Percentiles rank a stretch among this genome's conserved stretches.
phyloP scores from a whole-genome alignment of 2,888 invertebrate genomes.

The Epinotia nisella region DNA sequence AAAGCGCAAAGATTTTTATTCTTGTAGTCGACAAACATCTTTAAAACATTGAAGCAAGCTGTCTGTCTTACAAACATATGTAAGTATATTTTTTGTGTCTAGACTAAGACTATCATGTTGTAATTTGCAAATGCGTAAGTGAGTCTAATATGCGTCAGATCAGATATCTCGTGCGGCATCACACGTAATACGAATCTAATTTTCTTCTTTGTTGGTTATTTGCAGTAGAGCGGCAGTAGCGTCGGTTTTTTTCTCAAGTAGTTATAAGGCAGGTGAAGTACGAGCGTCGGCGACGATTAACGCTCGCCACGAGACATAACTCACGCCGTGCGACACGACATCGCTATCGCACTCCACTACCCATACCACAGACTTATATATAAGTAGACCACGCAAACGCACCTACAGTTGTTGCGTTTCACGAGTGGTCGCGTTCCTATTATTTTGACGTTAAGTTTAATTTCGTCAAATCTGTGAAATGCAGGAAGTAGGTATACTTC shows the following conservation, averaged over 20 bases:
- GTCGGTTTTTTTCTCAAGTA: constrained; percentile 30
- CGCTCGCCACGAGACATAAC: constrained; percentile 65
- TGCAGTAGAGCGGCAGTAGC: background rate
- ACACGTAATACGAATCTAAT: background rate
- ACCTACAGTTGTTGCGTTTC: background rate
- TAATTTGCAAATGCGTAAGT: no score
- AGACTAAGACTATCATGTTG: no score
- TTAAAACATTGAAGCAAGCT: no score
- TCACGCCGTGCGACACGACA: constrained; percentile 62
- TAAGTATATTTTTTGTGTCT: no score
- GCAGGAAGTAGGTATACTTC: no score
- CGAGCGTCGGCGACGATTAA: constrained; percentile 64
- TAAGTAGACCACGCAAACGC: background rate
- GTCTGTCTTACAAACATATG: no score
- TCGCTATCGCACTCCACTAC: constrained; percentile 37
- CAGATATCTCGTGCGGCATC: background rate
- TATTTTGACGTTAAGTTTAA: no score
- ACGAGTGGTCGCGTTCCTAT: no score
- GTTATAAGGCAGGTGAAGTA: constrained; percentile 33
- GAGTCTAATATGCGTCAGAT: background rate
- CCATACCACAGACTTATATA: background rate
- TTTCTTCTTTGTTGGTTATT: background rate
- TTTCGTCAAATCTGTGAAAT: no score
- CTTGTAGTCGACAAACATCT: no score
- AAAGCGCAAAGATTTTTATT: no score